These are phyloP conservation scores for Holacanthus passer DNA, from an alignment of 2,113 vertebrate species.

Conservation along the genomic window DNA sequence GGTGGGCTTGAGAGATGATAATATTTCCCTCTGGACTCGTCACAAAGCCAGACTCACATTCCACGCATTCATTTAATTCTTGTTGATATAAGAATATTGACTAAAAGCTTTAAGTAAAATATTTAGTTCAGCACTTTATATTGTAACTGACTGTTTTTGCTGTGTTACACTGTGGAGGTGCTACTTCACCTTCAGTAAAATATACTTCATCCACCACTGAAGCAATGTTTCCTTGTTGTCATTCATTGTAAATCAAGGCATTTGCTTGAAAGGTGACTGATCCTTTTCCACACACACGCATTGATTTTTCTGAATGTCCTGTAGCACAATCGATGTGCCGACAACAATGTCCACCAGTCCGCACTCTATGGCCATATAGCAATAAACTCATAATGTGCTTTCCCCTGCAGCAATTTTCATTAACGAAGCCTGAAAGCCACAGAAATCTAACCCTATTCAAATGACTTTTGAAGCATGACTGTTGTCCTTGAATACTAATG, in stretches of 20 bases:
- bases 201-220: not conserved
- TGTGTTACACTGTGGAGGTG: not conserved
- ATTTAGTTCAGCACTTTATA: no score
- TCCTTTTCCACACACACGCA: slow-evolving; percentile 30
- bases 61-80: not conserved
- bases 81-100: not conserved
- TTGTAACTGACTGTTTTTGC: not conserved
- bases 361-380: slow-evolving; percentile 6
- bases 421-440: slow-evolving; percentile 61
- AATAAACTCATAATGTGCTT: slow-evolving; percentile 35
- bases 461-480: slow-evolving; percentile 63
- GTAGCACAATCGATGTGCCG: slow-evolving; percentile 40
- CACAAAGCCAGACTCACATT: not conserved
- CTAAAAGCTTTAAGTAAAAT: not conserved
- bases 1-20: not conserved
- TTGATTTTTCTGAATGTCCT: slow-evolving; percentile 54
- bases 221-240: not conserved
- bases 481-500: slow-evolving; percentile 76
- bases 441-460: slow-evolving; percentile 60
- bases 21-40: not conserved
- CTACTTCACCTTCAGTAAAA: not conserved
- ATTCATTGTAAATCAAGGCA: slow-evolving; percentile 43
- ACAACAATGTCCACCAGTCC: slow-evolving; percentile 53
- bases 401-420: slow-evolving; percentile 62
- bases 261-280: slow-evolving; percentile 51